Conservation (phyloP, 2,797 vertebrate species). For the Urosaurus nigricauda region DNA sequence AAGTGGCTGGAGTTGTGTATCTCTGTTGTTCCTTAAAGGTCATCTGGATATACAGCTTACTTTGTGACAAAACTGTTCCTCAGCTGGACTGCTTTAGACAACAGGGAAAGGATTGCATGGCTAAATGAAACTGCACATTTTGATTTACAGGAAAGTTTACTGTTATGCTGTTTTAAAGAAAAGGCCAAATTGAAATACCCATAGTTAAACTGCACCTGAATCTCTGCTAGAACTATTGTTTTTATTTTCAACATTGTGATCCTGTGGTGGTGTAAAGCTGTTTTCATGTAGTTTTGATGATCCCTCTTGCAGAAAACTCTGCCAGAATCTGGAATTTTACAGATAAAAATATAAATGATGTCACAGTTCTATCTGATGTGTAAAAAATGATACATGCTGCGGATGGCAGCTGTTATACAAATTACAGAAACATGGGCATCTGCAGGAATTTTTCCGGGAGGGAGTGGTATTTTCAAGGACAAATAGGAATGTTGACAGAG, state of each 20-base stretch:
- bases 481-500: too few relatives aligned
- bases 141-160: background rate
- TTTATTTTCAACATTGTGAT: background rate
- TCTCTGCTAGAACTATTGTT: background rate
- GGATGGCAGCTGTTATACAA: too few relatives aligned
- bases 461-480: too few relatives aligned
- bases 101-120: background rate
- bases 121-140: background rate
- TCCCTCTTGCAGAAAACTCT: background rate
- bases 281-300: background rate
- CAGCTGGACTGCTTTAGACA: background rate
- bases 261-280: background rate
- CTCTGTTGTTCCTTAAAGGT: background rate
- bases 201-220: background rate
- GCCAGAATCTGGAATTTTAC: background rate
- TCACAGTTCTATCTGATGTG: too few relatives aligned
- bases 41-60: background rate
- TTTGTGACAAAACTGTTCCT: background rate
- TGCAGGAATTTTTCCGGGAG: too few relatives aligned
- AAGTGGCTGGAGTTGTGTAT: background rate
- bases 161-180: background rate
- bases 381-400: too few relatives aligned
- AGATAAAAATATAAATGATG: too few relatives aligned
- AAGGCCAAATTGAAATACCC: background rate
- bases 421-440: too few relatives aligned